Evolutionary conservation across 2,113 vertebrate genomes (phyloP).

Genomic region (Notarius quadriscutis): DNA sequence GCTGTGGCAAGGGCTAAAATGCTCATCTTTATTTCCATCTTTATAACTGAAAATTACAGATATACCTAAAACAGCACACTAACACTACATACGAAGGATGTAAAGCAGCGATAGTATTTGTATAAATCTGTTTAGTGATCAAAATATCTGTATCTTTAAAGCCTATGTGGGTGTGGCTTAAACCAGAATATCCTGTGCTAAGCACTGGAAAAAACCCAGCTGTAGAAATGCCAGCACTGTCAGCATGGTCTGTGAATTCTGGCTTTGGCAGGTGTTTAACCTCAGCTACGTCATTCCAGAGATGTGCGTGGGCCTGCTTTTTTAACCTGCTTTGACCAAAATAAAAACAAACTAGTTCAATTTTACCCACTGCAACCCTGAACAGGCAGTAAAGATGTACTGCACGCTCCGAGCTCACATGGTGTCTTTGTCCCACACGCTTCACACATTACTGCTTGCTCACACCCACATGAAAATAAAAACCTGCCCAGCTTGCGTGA

Average conservation of each 20-base stretch:
- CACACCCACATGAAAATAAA: neutral
- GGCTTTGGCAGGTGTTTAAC: neutral
- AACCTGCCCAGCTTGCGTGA: neutral
- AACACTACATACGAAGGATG: neutral
- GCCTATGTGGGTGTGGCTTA: neutral
- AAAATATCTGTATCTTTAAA: neutral
- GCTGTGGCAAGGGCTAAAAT: neutral
- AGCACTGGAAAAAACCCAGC: neutral
- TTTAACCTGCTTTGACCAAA: neutral
- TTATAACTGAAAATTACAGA: neutral
- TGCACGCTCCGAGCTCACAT: neutral
- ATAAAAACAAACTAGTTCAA: neutral
- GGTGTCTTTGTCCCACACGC: neutral
- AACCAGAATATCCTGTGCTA: neutral
- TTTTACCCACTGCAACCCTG: neutral
- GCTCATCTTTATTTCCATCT: neutral
- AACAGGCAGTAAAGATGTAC: neutral
- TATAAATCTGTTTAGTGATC: neutral
- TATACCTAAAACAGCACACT: neutral
- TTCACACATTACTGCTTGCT: neutral
- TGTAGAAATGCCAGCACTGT: neutral
- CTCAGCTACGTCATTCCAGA: neutral
- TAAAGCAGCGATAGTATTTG: neutral
- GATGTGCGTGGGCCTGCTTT: neutral
- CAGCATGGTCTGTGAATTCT: neutral